A percentile compares a stretch with the other conserved stretches of the same genome.
phyloP scores from a whole-genome alignment of 2,113 vertebrate genomes.

The Scalopus aquaticus region DNA sequence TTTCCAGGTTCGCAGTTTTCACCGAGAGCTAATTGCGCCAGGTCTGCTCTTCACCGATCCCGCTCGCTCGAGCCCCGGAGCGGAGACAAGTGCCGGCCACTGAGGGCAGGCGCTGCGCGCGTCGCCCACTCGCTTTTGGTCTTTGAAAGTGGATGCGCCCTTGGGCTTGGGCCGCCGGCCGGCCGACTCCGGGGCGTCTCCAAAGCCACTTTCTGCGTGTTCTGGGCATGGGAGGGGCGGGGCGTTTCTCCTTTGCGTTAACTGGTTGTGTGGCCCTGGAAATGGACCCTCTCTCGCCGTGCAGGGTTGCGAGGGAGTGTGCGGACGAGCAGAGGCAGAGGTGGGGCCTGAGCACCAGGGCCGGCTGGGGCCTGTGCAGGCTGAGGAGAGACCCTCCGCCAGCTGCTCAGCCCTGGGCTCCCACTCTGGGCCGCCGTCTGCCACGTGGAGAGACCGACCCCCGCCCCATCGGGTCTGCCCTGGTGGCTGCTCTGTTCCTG shows the following conservation, averaged over 20 bases:
- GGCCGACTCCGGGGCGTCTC: neutral
- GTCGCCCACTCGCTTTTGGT: neutral
- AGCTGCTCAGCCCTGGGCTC: neutral
- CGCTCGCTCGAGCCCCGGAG: no score
- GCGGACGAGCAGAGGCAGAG: neutral
- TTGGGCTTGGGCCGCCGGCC: neutral
- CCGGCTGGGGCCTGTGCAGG: neutral
- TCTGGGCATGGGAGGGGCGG: neutral
- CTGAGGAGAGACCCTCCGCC: neutral
- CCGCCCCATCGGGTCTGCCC: rapidly evolving
- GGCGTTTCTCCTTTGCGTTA: neutral
- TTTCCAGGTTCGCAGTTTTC: slow-evolving; percentile 78
- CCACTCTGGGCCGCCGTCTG: neutral
- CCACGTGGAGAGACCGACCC: neutral
- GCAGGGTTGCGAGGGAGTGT: neutral
- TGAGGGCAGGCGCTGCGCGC: neutral
- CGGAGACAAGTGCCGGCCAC: neutral
- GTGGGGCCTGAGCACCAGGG: neutral
- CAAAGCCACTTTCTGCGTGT: neutral
- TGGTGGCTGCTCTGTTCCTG: neutral
- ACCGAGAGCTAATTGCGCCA: slow-evolving; percentile 79
- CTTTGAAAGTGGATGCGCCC: neutral
- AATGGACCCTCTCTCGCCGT: neutral
- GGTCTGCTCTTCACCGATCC: no score
- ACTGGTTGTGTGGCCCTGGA: neutral